Base-by-base conservation (phyloP, 2,888 invertebrate genomes). In the Trissoscelio sp. region DNA sequence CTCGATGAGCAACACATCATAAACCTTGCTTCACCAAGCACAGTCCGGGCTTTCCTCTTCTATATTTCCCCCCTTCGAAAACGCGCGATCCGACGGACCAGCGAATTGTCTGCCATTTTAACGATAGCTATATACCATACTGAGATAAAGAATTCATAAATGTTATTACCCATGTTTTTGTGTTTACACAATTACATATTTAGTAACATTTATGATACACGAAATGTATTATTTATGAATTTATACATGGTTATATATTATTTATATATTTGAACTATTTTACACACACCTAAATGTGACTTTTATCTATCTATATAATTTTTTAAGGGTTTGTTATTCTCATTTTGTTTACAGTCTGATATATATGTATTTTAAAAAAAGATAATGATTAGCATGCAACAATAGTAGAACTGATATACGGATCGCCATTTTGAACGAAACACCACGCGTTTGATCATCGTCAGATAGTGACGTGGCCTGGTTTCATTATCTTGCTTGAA, bases 1-100 rank as follows among this genome's bases (percentile, higher is more conserved):
- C 87, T 86, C 87, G 86, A 88, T 87, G 87, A 86, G 85, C 87
- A 86, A 88, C 89, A 89, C 88, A 86, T 89, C 89, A 88, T 90
- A 89, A 90, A 89, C 87, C 84, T 82, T 82, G 86, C 86, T 86
- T 85, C 86, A 84, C 44, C 85, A 84, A 85, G 84, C 86, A 83
- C 79, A 67, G 64, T 58, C n/a, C 62, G 18, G 39, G 44, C 44
- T 75, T 67, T 73, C 75, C 77, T 78, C 69, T 62, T 58, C 37
- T 60, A 3, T 60, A 34, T 46, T 55, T 51, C 57, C 37, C 31
- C 78, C 22, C 53, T 58, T 44, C 66, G 73, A 42, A 73, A 57
- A 34, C 55, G 44, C 14, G 77, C 70, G 70, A 74, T 75, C 81
- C 81, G 81, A 79, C 75, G 81, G 81, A 67, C 44, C 16, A 72